Evolutionary conservation across 1,140 invertebrate species (phyloP).

Genomic region (Eufriesea mexicana): DNA sequence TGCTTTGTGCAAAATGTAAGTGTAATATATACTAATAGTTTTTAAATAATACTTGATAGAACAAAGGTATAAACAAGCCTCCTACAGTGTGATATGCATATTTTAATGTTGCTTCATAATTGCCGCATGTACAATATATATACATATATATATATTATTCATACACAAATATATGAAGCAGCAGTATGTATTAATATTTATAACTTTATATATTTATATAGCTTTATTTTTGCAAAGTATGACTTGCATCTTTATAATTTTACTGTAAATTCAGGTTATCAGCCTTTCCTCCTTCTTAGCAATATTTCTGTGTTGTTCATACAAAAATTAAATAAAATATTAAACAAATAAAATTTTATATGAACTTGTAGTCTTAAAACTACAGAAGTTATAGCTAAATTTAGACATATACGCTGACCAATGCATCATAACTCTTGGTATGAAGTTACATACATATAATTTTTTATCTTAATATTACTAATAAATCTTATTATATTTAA

Average conservation of each 20-base stretch:
- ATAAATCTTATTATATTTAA: slow-evolving; percentile 70
- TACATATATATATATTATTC: slow-evolving; percentile 18
- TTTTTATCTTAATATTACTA: slow-evolving; percentile 71
- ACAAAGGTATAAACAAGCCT: slow-evolving; percentile 67
- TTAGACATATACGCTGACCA: slow-evolving; percentile 82
- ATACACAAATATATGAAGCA: slow-evolving; percentile 47
- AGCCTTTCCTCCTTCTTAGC: slow-evolving; percentile 48
- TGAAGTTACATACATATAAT: slow-evolving; percentile 76
- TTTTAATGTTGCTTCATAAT: slow-evolving; percentile 19
- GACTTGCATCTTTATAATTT: slow-evolving; percentile 44
- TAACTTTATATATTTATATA: slow-evolving; percentile 48
- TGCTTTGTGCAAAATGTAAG: slow-evolving; percentile 51
- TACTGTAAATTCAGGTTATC: slow-evolving; percentile 52
- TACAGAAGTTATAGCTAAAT: slow-evolving; percentile 80
- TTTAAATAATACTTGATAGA: slow-evolving; percentile 43
- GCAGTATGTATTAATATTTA: slow-evolving; percentile 41
- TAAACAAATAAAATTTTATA: slow-evolving; percentile 55
- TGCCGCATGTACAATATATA: slow-evolving; percentile 25
- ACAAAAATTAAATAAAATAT: slow-evolving; percentile 48
- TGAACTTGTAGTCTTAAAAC: slow-evolving; percentile 76
- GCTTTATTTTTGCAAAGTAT: slow-evolving; percentile 39
- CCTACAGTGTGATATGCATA: slow-evolving; percentile 51
- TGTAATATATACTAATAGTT: slow-evolving; percentile 27
- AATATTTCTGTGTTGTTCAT: slow-evolving; percentile 37
- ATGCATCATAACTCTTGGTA: slow-evolving; percentile 77